These are phyloP conservation scores for Callionymus lyra DNA, from an alignment of 2,113 vertebrate genomes.

Conservation along the genomic window DNA sequence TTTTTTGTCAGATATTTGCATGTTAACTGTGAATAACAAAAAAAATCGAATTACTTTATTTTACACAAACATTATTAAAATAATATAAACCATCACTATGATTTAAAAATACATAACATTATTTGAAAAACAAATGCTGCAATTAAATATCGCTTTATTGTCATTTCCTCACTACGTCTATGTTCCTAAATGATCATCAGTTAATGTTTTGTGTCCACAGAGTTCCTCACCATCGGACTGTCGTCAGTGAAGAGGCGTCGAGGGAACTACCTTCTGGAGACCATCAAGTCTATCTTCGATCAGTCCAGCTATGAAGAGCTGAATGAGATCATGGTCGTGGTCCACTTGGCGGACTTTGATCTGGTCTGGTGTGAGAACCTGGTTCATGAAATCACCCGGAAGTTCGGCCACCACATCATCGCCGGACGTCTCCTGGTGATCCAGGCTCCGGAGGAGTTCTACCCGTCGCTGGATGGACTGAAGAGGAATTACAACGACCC, in stretches of 20 bases:
- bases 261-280: constrained; percentile 88
- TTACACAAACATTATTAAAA: too few species aligned
- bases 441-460: constrained; percentile 89
- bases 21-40: too few species aligned
- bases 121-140: too few species aligned
- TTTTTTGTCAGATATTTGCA: too few species aligned
- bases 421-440: constrained; percentile 90
- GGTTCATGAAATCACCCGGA: constrained; percentile 89
- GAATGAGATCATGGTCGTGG: constrained; percentile 91
- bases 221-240: constrained; percentile 85
- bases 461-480: constrained; percentile 84
- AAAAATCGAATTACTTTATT: too few species aligned
- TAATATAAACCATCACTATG: too few species aligned
- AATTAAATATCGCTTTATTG: too few species aligned
- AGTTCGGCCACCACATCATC: constrained; percentile 95
- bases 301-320: constrained; percentile 96
- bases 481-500: constrained; percentile 99
- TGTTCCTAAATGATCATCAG: too few species aligned
- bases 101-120: too few species aligned
- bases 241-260: constrained; percentile 88
- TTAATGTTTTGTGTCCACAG: constrained; percentile 61
- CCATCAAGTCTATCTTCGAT: constrained; percentile 95
- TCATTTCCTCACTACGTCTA: too few species aligned
- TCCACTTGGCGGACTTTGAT: constrained; percentile 91
- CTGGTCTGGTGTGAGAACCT: constrained; percentile 83